Base-by-base conservation (phyloP, 2,113 vertebrate species). In the Sprattus sprattus region DNA sequence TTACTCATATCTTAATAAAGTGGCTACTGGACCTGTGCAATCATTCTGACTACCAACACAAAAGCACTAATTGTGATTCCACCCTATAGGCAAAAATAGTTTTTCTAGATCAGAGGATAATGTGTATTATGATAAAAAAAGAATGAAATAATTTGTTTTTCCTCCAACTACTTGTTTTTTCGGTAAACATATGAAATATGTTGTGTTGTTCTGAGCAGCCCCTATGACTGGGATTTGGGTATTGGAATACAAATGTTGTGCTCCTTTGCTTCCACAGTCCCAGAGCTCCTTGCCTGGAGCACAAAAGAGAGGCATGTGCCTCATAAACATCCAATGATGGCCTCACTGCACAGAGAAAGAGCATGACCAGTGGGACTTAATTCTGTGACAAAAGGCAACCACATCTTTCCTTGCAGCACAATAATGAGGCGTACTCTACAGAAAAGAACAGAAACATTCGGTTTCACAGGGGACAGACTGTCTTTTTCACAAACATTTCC, bases 291-390 rank as follows among this genome's bases (percentile, higher is more conserved):
- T 81, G 81, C 67, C 78, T 88, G 83, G 81, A 90, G 84, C 78
- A 89, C 82, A 87, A 83, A 22, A 46, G 80, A 47, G 64, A 45
- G 46, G 57, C 83, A 52, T 57, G 67, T 44, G 82, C 54, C 44
- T 84, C 78, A 87, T 83, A 83, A 81, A 85, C 80, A 81, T 82
- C 88, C 89, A 88, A 86, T 88, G 60, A 88, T 71, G 85, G 57
- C 57, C 81, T 85, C 89, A 32, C 52, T 39, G 81, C 45, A 45
- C 25, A 8, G 13, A 88, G 78, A 85, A 87, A 90, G 86, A 86
- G 67, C 86, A 88, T 60, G 9, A 84, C 89, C 85, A 54, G 81
- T 49, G 86, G 83, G 88, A 87, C 32, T 67, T 64, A 49, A 75
- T 60, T 45, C 52, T 49, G 39, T n/a, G 75, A 88, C 87, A 88